These are phyloP conservation scores for Pangasius sanitwongsei DNA, from an alignment of 2,797 vertebrate species.

Conservation along the genomic window DNA sequence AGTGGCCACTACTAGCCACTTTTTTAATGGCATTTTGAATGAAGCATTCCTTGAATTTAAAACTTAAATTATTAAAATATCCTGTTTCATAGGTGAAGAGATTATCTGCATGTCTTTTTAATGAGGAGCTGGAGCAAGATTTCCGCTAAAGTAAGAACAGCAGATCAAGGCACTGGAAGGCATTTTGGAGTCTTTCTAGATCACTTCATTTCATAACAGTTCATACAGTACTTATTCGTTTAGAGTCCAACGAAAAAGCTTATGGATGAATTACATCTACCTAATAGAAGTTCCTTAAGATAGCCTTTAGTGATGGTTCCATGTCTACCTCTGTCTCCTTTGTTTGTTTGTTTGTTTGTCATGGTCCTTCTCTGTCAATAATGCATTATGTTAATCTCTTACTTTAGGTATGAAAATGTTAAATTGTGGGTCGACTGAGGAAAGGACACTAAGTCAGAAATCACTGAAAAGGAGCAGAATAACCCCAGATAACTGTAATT, in stretches of 20 bases:
- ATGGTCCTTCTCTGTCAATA: not conserved
- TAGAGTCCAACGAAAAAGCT: not conserved
- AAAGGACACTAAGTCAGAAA: slow-evolving; percentile 10
- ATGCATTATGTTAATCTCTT: not conserved
- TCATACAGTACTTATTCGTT: not conserved
- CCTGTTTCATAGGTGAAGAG: slow-evolving; percentile 65
- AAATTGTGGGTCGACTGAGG: slow-evolving; percentile 32
- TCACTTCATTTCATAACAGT: not conserved
- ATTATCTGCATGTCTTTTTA: slow-evolving; percentile 65
- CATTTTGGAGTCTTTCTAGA: not conserved
- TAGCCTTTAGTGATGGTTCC: not conserved
- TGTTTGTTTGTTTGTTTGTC: not conserved
- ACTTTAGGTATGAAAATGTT: slow-evolving; percentile 65
- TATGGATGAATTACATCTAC: not conserved
- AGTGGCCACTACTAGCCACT: not conserved
- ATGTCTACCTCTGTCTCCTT: not conserved
- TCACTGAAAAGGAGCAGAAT: slow-evolving; percentile 2
- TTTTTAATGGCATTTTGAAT: not conserved
- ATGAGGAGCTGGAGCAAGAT: slow-evolving; percentile 64
- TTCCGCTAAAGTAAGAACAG: slow-evolving; percentile 76
- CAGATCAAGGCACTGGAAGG: slow-evolving; percentile 1
- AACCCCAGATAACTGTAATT: slow-evolving; percentile 12
- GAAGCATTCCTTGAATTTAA: not conserved
- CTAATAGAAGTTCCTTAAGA: not conserved
- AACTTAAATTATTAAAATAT: not conserved